phyloP scores from a whole-genome alignment of 2,797 vertebrate species.

The Mastacembelus armatus region DNA sequence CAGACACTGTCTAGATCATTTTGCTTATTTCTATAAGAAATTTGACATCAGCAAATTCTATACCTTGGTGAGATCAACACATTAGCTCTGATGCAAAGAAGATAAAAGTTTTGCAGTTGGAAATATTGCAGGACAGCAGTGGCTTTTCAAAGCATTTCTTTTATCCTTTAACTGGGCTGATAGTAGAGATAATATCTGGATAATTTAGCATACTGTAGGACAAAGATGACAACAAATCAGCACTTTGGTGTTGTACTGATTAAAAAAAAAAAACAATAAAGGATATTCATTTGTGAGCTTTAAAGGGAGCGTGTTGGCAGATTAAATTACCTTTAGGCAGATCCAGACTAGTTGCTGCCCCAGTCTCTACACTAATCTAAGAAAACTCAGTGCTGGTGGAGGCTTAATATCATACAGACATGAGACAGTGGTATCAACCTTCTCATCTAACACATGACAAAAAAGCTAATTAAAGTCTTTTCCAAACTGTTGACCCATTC shows the following conservation, averaged over 20 bases:
- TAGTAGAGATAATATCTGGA: neutral
- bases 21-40: constrained; percentile 35
- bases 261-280: neutral
- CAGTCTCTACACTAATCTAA: constrained; percentile 3
- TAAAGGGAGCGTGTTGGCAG: too few species aligned
- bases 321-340: too few species aligned
- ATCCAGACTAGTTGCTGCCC: neutral
- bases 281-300: neutral
- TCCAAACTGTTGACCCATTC: neutral
- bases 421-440: neutral
- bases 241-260: neutral
- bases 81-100: constrained; percentile 1
- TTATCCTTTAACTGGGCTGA: too few species aligned
- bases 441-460: neutral
- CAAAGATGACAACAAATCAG: neutral
- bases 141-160: too few species aligned
- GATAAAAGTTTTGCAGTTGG: constrained; percentile 8
- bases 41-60: constrained; percentile 10
- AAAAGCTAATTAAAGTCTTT: neutral
- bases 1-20: constrained; percentile 43
- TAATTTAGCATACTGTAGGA: neutral
- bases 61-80: constrained; percentile 12
- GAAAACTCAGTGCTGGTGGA: neutral
- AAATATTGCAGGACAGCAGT: neutral
- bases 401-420: neutral